Conservation (phyloP, 2,113 vertebrate genomes). For the Sinocyclocheilus rhinocerous region DNA sequence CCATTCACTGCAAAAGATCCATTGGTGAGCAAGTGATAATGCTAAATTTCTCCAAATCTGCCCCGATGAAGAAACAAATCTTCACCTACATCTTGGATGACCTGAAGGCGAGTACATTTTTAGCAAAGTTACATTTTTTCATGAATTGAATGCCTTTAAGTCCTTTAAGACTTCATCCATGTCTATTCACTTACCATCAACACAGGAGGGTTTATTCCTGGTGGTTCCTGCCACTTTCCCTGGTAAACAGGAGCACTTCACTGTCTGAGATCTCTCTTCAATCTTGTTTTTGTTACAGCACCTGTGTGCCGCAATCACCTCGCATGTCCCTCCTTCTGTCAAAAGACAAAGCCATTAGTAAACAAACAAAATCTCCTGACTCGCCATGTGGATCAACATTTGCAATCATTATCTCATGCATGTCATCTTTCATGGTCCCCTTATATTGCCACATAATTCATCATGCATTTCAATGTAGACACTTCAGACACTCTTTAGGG, state of each 20-base stretch:
- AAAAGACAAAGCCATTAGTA: conserved; percentile 50
- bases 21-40: no score
- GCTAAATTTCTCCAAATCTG: no score
- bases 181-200: conserved; percentile 74
- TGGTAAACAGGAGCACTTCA: conserved; percentile 84
- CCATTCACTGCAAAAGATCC: no score
- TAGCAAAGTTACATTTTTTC: no score
- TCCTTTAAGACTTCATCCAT: neutral
- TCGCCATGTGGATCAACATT: neutral
- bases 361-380: conserved; percentile 24
- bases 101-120: no score
- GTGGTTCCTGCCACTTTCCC: conserved; percentile 85
- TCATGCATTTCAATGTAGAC: conserved; percentile 10
- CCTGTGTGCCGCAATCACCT: conserved; percentile 82
- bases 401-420: conserved; percentile 1
- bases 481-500: neutral
- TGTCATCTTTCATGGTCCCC: conserved; percentile 14
- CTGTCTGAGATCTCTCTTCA: conserved; percentile 83
- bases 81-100: no score
- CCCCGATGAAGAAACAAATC: no score
- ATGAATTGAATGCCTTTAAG: neutral
- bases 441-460: conserved; percentile 33
- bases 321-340: conserved; percentile 81
- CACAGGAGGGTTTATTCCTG: conserved; percentile 81
- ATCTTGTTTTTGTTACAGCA: conserved; percentile 85